These are phyloP conservation scores for Rousettus leschenaultii DNA, from an alignment of 2,113 vertebrate genomes.

Conservation along the genomic window DNA sequence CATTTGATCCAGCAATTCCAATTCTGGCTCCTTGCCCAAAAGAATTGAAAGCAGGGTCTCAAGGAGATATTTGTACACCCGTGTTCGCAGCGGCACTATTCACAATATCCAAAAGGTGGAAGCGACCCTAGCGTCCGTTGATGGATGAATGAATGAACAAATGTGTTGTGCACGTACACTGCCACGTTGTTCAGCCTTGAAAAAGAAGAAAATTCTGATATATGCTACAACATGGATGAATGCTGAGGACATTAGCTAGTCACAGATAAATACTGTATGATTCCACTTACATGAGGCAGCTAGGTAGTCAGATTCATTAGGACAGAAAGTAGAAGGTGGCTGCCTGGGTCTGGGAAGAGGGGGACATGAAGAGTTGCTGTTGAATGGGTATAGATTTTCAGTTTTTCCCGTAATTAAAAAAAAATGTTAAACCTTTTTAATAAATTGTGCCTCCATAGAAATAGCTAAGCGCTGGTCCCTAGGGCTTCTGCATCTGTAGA, in stretches of 20 bases:
- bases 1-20: background rate
- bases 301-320: background rate
- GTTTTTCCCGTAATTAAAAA: background rate
- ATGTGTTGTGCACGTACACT: background rate
- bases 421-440: background rate
- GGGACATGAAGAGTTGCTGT: background rate
- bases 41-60: background rate
- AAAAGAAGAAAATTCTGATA: background rate
- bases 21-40: background rate
- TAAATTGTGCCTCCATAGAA: background rate
- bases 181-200: background rate
- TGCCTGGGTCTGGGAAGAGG: background rate
- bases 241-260: background rate
- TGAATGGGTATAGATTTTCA: background rate
- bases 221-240: no score
- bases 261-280: background rate
- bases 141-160: background rate
- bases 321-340: background rate
- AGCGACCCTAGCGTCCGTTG: background rate
- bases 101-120: background rate
- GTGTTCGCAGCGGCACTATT: background rate
- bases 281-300: background rate
- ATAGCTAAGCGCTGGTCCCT: background rate
- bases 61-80: background rate
- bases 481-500: background rate